phyloP scores from a whole-genome alignment of 2,888 invertebrate genomes.

The Noctua fimbriata region DNA sequence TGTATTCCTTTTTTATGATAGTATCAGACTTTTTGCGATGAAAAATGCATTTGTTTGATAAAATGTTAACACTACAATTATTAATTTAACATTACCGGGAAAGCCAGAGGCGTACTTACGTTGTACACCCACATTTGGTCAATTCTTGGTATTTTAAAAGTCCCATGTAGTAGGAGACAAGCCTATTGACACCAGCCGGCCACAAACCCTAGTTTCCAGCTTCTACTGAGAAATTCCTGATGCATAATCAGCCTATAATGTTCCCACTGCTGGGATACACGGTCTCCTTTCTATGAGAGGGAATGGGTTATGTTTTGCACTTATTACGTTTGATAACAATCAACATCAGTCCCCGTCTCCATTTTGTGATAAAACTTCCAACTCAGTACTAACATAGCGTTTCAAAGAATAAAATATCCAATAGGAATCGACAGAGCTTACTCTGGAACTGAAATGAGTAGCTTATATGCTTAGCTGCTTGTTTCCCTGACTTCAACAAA shows the following conservation, averaged over 20 bases:
- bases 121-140: too few relatives aligned
- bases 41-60: background rate
- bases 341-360: background rate
- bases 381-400: background rate
- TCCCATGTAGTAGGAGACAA: too few relatives aligned
- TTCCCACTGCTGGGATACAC: too few relatives aligned
- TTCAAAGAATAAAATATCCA: constrained; percentile 13
- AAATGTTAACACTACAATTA: background rate
- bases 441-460: constrained; percentile 8
- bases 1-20: constrained; percentile 12
- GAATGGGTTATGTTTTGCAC: too few relatives aligned
- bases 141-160: too few relatives aligned
- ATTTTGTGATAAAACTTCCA: background rate
- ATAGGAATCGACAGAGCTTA: constrained; percentile 19
- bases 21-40: background rate
- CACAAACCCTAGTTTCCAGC: too few relatives aligned
- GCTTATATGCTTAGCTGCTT: background rate
- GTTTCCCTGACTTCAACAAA: background rate
- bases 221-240: too few relatives aligned
- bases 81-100: background rate
- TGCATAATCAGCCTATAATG: too few relatives aligned
- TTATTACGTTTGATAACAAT: background rate
- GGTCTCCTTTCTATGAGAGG: too few relatives aligned
- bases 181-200: too few relatives aligned
- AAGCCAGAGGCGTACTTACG: background rate